Evolutionary conservation across 2,797 vertebrate species (phyloP), one percentile per base, ranked within the genome.

Genomic region (Carduelis carduelis): DNA sequence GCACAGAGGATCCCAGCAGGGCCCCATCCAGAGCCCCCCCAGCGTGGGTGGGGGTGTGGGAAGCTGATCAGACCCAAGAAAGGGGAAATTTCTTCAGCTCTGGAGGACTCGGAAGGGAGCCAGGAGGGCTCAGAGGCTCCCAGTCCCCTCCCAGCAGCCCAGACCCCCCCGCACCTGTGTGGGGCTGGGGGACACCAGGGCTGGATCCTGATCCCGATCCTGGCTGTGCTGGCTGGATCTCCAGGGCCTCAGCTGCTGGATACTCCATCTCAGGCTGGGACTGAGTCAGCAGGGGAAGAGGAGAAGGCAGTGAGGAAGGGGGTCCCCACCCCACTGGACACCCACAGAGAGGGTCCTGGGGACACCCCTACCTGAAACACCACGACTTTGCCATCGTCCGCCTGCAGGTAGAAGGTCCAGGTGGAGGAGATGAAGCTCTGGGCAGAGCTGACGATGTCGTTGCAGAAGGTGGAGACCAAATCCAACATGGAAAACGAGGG

Each of bases 361-460:
- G 44, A 39, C 64, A 8, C 13, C 44, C 98, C 97, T 95, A 99
- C 99, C 99, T 99, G 99, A 80, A 99, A 99, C 71, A 99, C 99
- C 72, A 99, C 98, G 34, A 99, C 98, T 95, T 99, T 99, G 93
- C 99, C 99, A 14, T 99, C 99, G 1, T 99, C 99, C 0, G 99
- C 99, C 98, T 99, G 99, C 96, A 99, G 98, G 97, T 99, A 99
- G 97, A 99, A 99, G 66, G 99, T 99, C 99, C 99, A 99, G 61
- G 99, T 99, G 95, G 99, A 99, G 94, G 99, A 99, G 97, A 99
- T 99, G 93, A 99, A 99, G 96, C 99, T 99, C 97, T 99, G 99
- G 76, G 99, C 99, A 0, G 99, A 99, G 98, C 98, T 99, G 97
- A 99, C 98, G 1, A 99, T 98, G 96, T 99, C 99, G 3, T 98